A percentile compares a stretch with the other conserved stretches of the same genome.
Evolutionary conservation across 1,140 invertebrate species (phyloP).

Genomic region (Ooceraea biroi): DNA sequence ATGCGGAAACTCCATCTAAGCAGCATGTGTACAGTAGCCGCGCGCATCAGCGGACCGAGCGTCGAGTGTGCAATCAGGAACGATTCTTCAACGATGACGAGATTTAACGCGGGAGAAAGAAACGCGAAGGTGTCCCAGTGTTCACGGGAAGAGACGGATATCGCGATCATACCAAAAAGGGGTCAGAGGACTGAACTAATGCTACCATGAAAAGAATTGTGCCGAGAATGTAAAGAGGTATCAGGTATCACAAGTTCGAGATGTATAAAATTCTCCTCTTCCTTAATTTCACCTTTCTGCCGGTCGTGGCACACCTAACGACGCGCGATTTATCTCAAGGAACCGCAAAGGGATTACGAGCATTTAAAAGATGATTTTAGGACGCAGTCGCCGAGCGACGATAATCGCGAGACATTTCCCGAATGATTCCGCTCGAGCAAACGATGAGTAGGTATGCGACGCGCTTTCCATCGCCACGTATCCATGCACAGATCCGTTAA

Average conservation of each 20-base stretch:
- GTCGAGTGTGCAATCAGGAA: conserved; percentile 28
- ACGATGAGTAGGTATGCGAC: neutral
- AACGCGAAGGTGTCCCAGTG: neutral
- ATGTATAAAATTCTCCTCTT: conserved; percentile 49
- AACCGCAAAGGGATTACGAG: conserved; percentile 15
- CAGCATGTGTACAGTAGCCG: conserved; percentile 12
- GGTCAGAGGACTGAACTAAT: conserved; percentile 25
- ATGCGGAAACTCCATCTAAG: conserved; percentile 47
- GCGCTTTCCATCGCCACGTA: conserved; percentile 1
- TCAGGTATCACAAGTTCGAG: conserved; percentile 31
- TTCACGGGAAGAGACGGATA: conserved; percentile 26
- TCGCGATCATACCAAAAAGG: conserved; percentile 10
- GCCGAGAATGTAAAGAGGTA: conserved; percentile 49
- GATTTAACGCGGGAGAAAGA: conserved; percentile 33
- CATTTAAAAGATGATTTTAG: neutral
- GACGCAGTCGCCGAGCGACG: neutral
- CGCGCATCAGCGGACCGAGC: neutral
- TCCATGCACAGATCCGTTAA: conserved; percentile 52
- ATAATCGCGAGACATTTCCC: conserved; percentile 10
- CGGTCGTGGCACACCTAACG: neutral
- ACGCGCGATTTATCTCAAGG: conserved; percentile 42
- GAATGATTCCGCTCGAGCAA: conserved; percentile 6
- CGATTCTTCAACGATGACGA: conserved; percentile 44
- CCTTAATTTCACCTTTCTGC: conserved; percentile 29
- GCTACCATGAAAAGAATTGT: conserved; percentile 49